These are phyloP conservation scores for Apis laboriosa DNA, from an alignment of 1,140 invertebrate genomes.

Conservation along the genomic window DNA sequence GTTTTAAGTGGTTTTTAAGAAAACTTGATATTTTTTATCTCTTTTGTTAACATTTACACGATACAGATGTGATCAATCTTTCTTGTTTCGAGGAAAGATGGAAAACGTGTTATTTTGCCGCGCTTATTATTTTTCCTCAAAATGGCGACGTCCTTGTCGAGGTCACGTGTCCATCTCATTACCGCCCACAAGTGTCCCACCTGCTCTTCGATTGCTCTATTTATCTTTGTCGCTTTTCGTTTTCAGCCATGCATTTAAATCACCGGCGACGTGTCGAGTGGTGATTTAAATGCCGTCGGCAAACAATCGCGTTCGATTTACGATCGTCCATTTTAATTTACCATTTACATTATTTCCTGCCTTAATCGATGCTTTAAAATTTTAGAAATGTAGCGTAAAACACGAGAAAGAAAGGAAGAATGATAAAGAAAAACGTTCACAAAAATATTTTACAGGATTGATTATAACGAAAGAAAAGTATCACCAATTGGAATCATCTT, in stretches of 20 bases:
- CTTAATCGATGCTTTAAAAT: too few species aligned
- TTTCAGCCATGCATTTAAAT: slow-evolving; percentile 61
- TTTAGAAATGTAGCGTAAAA: not conserved
- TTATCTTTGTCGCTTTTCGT: slow-evolving; percentile 35
- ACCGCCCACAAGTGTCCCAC: slow-evolving; percentile 47
- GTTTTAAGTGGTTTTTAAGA: not conserved
- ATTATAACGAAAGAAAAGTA: too few species aligned
- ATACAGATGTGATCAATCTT: not conserved
- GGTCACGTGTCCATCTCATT: slow-evolving; percentile 71
- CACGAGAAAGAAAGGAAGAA: too few species aligned
- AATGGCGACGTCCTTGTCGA: slow-evolving; percentile 77
- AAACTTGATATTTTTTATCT: not conserved
- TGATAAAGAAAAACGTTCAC: not conserved
- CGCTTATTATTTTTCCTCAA: slow-evolving; percentile 64
- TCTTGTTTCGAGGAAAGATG: not conserved
- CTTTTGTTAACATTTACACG: not conserved
- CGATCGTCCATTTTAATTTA: not conserved
- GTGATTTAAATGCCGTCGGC: slow-evolving; percentile 50
- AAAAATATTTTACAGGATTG: not conserved
- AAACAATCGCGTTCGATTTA: slow-evolving; percentile 2
- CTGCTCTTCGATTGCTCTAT: slow-evolving; percentile 38
- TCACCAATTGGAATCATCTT: too few species aligned
- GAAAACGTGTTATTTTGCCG: slow-evolving; percentile 28
- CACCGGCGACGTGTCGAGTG: slow-evolving; percentile 27
- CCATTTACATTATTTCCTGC: not conserved